Base-by-base conservation (phyloP, 2,113 vertebrate species). In the Acanthisitta chloris region DNA sequence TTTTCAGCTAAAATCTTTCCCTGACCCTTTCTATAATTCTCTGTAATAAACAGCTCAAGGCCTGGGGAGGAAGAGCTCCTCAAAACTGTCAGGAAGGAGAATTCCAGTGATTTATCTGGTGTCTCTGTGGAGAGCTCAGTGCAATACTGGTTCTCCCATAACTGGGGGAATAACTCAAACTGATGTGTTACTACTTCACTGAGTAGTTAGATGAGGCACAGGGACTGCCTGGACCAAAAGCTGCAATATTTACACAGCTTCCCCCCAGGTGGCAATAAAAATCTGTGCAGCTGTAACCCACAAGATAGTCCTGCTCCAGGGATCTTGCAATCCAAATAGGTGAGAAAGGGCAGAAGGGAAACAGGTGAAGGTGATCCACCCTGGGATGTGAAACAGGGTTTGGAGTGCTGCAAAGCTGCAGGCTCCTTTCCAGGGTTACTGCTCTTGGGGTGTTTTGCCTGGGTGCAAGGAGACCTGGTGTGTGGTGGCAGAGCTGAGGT, bases 151-250 rank as follows among this genome's bases (percentile, higher is more conserved):
- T 49, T 45, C 45, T 82, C n/a, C 33, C 29, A 17, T 3, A 38
- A 36, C 28, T 38, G 74, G 20, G 25, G 31, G 36, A 49, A 79
- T 65, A 67, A 36, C 9, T 65, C 81, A 65, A 57, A 36, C 36
- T 52, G 25, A 46, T 55, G 25, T 71, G 34, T 59, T n/a, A 33
- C 8, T 43, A 46, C 13, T 74, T 81, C 69, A n/a, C 51, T 18
- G 38, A 26, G 38, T 5, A 25, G 65, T 25, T 36, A 40, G 15
- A 9, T 0, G 31, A 77, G 46, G 36, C 0, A 2, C 21, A 1
- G 0, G 29, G 66, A 14, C 38, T 67, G 62, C 61, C 80, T 54
- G 40, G 79, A 43, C 71, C 34, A 78, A 73, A 83, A 91, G 42
- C 69, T 84, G 49, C 23, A 65, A 29, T n/a, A 61, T 52, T 83